Percentiles rank a stretch among this genome's conserved stretches.
phyloP scores from a whole-genome alignment of 2,797 vertebrate species.

The Eptatretus atami region DNA sequence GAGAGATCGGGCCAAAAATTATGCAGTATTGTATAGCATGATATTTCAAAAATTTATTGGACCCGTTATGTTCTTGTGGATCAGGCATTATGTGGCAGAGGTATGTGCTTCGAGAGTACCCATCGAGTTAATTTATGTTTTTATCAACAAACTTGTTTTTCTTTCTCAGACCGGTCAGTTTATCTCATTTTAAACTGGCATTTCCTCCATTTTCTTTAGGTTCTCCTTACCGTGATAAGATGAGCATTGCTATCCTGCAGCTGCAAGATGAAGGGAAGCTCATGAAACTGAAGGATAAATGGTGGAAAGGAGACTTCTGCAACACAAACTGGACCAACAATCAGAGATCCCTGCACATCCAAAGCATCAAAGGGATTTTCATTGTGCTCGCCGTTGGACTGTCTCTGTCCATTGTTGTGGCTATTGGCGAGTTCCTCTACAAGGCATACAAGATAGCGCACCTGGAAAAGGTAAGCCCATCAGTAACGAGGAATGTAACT shows the following conservation, averaged over 20 bases:
- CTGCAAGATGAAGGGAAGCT: constrained; percentile 82
- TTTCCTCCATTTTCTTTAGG: constrained; percentile 17
- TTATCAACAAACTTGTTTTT: too few species aligned
- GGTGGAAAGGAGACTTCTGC: constrained; percentile 72
- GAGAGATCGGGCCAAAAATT: too few species aligned
- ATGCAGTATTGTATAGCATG: too few species aligned
- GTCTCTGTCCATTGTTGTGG: constrained; percentile 71
- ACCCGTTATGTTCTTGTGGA: too few species aligned
- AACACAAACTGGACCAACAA: constrained; percentile 60
- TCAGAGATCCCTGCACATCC: constrained; percentile 66
- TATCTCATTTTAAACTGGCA: too few species aligned
- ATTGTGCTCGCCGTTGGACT: constrained; percentile 75
- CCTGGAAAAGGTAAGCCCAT: constrained; percentile 39
- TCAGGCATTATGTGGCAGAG: too few species aligned
- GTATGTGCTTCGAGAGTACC: too few species aligned
- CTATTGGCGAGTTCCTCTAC: constrained; percentile 84
- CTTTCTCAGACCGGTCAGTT: too few species aligned
- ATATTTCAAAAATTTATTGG: too few species aligned
- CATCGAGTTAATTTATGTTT: too few species aligned
- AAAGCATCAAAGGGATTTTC: constrained; percentile 88
- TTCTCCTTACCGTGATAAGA: constrained; percentile 84
- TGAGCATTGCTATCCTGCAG: constrained; percentile 81
- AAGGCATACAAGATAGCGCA: constrained; percentile 71
- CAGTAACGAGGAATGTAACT: too few species aligned
- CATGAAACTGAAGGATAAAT: constrained; percentile 80